Base-by-base conservation (phyloP, 2,797 vertebrate species). In the Sebastes miniatus region DNA sequence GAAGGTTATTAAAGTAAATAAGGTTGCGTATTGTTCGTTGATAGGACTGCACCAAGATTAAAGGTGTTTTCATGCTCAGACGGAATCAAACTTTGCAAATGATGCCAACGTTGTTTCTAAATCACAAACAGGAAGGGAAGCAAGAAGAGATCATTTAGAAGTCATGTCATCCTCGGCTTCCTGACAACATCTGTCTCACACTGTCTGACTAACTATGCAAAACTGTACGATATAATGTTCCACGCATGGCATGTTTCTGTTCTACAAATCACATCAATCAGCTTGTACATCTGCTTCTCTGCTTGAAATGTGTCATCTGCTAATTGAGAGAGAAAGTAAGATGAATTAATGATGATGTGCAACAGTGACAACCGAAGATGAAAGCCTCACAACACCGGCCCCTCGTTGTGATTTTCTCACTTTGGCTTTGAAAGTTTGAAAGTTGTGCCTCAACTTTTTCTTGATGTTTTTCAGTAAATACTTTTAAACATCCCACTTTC, bases 241-340 rank as follows among this genome's bases (percentile, higher is more conserved):
- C 79, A 84, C 22, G 75, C 81, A 77, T 77, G 86, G 47, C 27
- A 69, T 3, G 76, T 24, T 80, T 86, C 76, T 92, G 78, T 87
- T 90, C 71, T 74, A 69, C 88, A 88, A 85, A 91, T 91, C 81
- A 83, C 81, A 91, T 90, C 83, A 90, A 83, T 92, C 89, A 90
- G 64, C 73, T 31, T 34, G 75, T 88, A 76, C 93, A 92, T 93
- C 91, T 92, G 88, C 76, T 83, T 77, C 91, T 79, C 84, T 79
- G 84, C 86, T 86, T 86, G 79, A 91, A 86, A 85, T 76, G 81
- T 90, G 80, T 87, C 80, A 81, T 87, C 76, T 85, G 80, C 86
- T 88, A 88, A 87, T 83, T 86, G 86, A 80, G 79, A 69, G 69
- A 79, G 85, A 81, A 87, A 85, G 70, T 73, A 85, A 73, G 74